Evolutionary conservation across 2,888 invertebrate genomes (phyloP), one percentile per base, ranked within the genome.

Genomic region (Apeira syringaria): DNA sequence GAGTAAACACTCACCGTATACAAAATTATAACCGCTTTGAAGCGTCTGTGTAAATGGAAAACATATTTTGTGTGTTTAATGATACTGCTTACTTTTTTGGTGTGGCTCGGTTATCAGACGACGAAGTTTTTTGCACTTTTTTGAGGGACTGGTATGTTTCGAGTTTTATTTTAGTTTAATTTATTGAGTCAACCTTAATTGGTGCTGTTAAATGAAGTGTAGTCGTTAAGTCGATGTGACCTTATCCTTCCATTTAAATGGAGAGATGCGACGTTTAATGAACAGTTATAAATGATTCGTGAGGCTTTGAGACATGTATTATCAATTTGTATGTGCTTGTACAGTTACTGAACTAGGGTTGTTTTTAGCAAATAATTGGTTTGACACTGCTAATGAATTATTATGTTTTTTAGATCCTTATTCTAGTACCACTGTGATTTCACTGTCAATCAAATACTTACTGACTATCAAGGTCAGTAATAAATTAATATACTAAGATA

Each of bases 1-100:
- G 85, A 83, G 85, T 88, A 88, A 89, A 89, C 88, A 89, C 83
- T 82, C 85, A 77, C 64, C 80, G 80, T 85, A 84, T 87, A 88
- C 88, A 85, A 87, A 88, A 89, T 88, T 88, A 89, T 87, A 88
- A 85, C 84, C 80, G 84, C 78, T 79, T 82, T 79, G 79, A 66
- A 82, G 83, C 87, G 84, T 85, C 81, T 85, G 83, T 77, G 77
- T 83, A 87, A 89, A 87, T 89, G 87, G 85, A 85, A 88, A 86
- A 89, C 87, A 88, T 88, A 88, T 87, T 88, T 88, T 88, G 88
- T 89, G 82, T 87, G 83, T 79, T 86, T 88, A 89, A 89, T 86
- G 88, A 89, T 88, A 88, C 83, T 80, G 82, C 76, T 81, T 73
- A 69, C 80, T 82, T 87, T 87, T 87, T 87, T 87, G 84, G 85